Base-by-base conservation (phyloP, 2,113 vertebrate species). In the Tachysurus fulvidraco region DNA sequence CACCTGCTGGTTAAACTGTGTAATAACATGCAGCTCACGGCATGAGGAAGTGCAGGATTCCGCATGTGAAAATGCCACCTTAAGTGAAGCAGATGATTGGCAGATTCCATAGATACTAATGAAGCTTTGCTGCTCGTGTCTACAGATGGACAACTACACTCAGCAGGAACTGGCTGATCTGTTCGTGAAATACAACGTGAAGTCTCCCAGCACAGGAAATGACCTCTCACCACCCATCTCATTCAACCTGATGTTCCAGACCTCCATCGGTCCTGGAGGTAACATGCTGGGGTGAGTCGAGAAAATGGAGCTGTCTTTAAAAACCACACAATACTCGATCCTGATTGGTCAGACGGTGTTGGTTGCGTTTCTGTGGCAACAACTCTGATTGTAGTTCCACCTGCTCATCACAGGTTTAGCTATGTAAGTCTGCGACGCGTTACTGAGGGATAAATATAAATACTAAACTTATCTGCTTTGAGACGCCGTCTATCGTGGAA, bases 241-340 rank as follows among this genome's bases (percentile, higher is more conserved):
- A 87, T 99, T 99, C 94, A 99, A 99, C 92, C 95, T 99, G 90
- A 99, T 99, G 98, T 99, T 99, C 93, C 96, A 97, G 95, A 99
- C 98, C 30, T 98, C 97, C 92, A 99, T 99, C 62, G 98, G 98
- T 19, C 98, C 98, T 16, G 97, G 97, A 86, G 98, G 98, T 69
- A 99, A 98, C 91, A 99, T 98, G 97, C 92, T 96, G 88, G 98
- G 98, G 98, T 99, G 91, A 91, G 54, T 62, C 23, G 1, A 69
- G 67, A 41, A 4, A 23, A 9, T 41, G 28, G 30, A 60, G 55
- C 23, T 19, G 14, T 21, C 21, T 57, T 57, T 17, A 41, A 36
- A 36, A 65, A 1, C 19, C 7, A 10, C 4, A 50, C 71, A 14
- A 21, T 21, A 46, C 19, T 74, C 21, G 12, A 46, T 46, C 23